Conservation (phyloP, 2,113 vertebrate species). For the Corapipo altera region DNA sequence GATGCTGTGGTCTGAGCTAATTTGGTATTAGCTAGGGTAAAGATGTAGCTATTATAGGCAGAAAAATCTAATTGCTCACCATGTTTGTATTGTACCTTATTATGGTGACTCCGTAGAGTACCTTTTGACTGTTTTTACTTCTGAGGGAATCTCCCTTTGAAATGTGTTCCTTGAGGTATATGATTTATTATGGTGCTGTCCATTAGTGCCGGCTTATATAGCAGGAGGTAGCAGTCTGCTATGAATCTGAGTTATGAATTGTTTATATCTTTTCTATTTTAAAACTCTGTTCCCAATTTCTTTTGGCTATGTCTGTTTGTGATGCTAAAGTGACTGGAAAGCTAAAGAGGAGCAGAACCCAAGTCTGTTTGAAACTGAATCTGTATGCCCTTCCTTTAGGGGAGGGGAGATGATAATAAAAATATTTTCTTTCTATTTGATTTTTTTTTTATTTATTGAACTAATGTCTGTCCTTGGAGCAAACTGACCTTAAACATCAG, state of each 20-base stretch:
- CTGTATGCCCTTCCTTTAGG: fast-evolving
- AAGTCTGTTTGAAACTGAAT: not conserved
- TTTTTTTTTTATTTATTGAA: not conserved
- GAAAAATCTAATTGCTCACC: not conserved
- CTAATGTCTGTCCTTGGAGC: not conserved
- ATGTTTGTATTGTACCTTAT: not conserved
- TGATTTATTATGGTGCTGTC: not conserved
- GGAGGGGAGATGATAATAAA: fast-evolving
- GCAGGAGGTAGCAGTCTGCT: not conserved
- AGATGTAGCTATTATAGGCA: not conserved
- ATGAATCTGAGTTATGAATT: not conserved
- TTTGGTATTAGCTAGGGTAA: not conserved
- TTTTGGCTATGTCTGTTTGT: not conserved
- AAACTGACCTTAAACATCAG: not conserved
- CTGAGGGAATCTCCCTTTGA: not conserved
- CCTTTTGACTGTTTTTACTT: not conserved
- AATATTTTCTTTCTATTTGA: fast-evolving
- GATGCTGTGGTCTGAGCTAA: not conserved
- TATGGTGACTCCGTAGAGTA: not conserved
- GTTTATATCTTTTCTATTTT: not conserved
- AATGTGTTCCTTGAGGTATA: not conserved
- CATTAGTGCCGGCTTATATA: not conserved
- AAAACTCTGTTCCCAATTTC: not conserved
- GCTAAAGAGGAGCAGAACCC: not conserved
- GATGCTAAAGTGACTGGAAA: not conserved